Conservation (phyloP, 2,113 vertebrate species). For the Numenius arquata region DNA sequence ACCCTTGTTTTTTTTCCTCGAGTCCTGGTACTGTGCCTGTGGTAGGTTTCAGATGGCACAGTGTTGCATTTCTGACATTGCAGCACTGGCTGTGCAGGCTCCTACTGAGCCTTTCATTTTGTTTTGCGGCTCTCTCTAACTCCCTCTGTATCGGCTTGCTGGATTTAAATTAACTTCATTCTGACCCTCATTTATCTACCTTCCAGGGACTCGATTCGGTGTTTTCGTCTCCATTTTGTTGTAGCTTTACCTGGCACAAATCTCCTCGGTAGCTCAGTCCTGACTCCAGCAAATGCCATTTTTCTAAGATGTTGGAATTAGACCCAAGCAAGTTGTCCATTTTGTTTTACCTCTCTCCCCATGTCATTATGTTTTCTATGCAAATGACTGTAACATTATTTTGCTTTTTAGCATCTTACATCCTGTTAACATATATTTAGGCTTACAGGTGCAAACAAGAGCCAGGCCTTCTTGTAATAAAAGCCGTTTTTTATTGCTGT, state of each 20-base stretch:
- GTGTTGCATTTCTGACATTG: slow-evolving; percentile 31
- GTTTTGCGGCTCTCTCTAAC: background rate
- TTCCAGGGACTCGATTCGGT: background rate
- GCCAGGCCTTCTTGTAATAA: background rate
- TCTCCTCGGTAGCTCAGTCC: background rate
- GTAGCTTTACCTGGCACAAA: background rate
- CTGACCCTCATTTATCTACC: background rate
- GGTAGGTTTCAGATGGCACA: slow-evolving; percentile 22
- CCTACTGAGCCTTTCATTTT: slow-evolving; percentile 48
- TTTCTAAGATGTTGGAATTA: background rate
- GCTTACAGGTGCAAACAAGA: background rate
- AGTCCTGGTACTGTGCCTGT: slow-evolving; percentile 8
- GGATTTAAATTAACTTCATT: slow-evolving; percentile 29
- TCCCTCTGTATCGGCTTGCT: background rate
- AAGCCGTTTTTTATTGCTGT: slow-evolving; percentile 1
- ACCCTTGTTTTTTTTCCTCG: background rate
- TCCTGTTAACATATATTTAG: background rate
- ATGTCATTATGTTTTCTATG: background rate
- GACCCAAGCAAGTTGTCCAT: slow-evolving; percentile 35
- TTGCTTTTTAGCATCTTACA: background rate
- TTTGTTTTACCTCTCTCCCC: slow-evolving; percentile 11
- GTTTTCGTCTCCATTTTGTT: background rate
- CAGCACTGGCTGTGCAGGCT: slow-evolving; percentile 29
- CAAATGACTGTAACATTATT: background rate
- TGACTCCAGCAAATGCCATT: background rate